phyloP scores from a whole-genome alignment of 30 jellyfish, hydroid and myxozoan genomes.

The Turritopsis rubra region DNA sequence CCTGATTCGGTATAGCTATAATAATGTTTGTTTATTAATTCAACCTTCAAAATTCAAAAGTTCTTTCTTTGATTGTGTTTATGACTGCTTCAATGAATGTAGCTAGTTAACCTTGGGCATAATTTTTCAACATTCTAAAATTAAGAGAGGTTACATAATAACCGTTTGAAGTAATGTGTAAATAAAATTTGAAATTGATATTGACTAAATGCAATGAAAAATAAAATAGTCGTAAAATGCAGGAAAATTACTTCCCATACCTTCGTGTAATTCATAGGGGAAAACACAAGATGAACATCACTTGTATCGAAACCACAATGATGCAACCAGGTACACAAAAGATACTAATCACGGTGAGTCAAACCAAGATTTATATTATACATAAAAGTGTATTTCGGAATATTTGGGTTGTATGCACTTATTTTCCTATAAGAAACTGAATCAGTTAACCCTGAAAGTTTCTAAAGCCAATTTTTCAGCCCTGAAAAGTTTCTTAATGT shows the following conservation, averaged over 20 bases:
- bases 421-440: no score
- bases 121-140: background rate
- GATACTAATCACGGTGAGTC: slow-evolving; percentile 26
- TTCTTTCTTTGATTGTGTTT: no score
- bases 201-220: background rate
- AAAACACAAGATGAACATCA: slow-evolving; percentile 21
- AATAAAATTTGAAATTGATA: background rate
- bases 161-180: background rate
- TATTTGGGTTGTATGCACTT: background rate
- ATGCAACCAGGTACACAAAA: slow-evolving; percentile 18
- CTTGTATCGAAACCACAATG: slow-evolving; percentile 6
- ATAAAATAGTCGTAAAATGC: background rate
- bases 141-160: background rate
- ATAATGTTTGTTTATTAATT: background rate
- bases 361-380: background rate
- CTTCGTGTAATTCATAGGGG: background rate
- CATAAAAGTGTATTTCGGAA: no score
- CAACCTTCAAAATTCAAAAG: background rate
- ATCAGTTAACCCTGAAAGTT: no score
- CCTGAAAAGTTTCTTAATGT: no score
- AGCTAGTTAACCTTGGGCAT: background rate
- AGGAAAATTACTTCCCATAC: background rate
- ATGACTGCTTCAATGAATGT: no score
- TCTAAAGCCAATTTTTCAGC: no score
- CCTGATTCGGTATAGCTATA: slow-evolving; percentile 65